Conservation (phyloP, 2,797 vertebrate genomes). For the Scarus forsteni region DNA sequence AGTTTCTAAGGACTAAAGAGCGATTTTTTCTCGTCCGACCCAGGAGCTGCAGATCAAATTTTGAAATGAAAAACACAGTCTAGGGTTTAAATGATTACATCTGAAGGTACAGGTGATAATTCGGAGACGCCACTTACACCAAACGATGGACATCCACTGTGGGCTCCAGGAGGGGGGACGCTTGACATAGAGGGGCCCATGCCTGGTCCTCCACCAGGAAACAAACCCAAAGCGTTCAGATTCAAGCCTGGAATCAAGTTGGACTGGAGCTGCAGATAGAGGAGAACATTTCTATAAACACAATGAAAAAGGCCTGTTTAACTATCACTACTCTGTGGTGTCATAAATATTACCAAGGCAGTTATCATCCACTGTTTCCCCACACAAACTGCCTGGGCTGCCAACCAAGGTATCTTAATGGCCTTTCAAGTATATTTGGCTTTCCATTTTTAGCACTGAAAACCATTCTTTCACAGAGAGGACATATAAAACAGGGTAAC, state of each 20-base stretch:
- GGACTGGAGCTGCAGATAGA: slow-evolving; percentile 91
- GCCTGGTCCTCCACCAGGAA: slow-evolving; percentile 92
- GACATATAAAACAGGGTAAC: too few relatives aligned
- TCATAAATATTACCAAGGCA: too few relatives aligned
- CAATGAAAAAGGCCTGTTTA: neutral
- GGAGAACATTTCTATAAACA: neutral
- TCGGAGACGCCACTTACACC: slow-evolving; percentile 86
- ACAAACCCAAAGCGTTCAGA: slow-evolving; percentile 96
- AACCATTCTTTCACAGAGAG: too few relatives aligned
- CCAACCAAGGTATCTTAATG: too few relatives aligned
- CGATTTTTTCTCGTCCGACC: slow-evolving; percentile 18
- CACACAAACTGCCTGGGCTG: too few relatives aligned
- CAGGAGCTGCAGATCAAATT: slow-evolving; percentile 1
- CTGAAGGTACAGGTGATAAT: too few relatives aligned
- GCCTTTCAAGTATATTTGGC: too few relatives aligned
- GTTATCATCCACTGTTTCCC: too few relatives aligned
- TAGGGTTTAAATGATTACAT: neutral
- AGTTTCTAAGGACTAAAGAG: slow-evolving; percentile 37
- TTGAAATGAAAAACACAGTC: neutral
- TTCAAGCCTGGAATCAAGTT: slow-evolving; percentile 99
- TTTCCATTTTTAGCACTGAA: too few relatives aligned
- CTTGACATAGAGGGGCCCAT: slow-evolving; percentile 92
- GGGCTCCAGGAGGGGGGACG: slow-evolving; percentile 89
- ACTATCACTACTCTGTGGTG: too few relatives aligned
- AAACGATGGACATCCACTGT: slow-evolving; percentile 91